Evolutionary conservation across 2,797 vertebrate genomes (phyloP).

Genomic region (Amniataba percoides): DNA sequence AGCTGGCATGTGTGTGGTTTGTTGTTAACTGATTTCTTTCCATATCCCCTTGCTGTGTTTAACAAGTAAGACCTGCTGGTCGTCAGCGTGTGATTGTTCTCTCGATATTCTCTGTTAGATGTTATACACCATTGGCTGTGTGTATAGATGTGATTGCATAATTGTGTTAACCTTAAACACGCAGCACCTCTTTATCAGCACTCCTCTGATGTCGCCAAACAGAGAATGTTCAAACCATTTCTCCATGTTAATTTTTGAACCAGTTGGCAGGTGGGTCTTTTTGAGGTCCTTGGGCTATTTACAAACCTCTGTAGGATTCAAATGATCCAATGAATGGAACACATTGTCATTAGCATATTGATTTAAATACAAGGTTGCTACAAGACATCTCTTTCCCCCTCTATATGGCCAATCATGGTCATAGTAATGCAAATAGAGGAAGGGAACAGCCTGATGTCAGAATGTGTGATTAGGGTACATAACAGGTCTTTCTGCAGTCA

Average conservation of each 20-base stretch:
- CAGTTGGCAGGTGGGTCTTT: conserved; percentile 76
- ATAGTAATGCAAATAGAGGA: conserved; percentile 27
- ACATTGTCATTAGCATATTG: conserved; percentile 83
- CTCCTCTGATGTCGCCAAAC: conserved; percentile 39
- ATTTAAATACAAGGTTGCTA: conserved; percentile 76
- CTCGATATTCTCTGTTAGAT: conserved; percentile 41
- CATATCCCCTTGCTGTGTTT: conserved; percentile 45
- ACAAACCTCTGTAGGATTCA: conserved; percentile 77
- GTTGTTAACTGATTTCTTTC: conserved; percentile 50
- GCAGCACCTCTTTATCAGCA: neutral
- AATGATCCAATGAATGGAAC: conserved; percentile 79
- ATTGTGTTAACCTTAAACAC: conserved; percentile 75
- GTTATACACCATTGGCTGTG: conserved; percentile 26
- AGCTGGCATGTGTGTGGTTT: conserved; percentile 53
- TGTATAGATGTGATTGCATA: conserved; percentile 40
- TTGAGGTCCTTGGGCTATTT: conserved; percentile 80
- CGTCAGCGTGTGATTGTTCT: conserved; percentile 42
- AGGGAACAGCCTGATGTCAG: conserved; percentile 47
- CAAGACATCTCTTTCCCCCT: conserved; percentile 54
- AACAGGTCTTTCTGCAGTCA: neutral
- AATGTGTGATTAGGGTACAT: conserved; percentile 4
- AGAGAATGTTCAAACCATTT: conserved; percentile 25
- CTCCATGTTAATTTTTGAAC: conserved; percentile 21
- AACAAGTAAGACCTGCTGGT: conserved; percentile 61
- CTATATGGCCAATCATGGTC: conserved; percentile 72